Evolutionary conservation across 2,797 vertebrate genomes (phyloP).

Genomic region (Tadarida brasiliensis): DNA sequence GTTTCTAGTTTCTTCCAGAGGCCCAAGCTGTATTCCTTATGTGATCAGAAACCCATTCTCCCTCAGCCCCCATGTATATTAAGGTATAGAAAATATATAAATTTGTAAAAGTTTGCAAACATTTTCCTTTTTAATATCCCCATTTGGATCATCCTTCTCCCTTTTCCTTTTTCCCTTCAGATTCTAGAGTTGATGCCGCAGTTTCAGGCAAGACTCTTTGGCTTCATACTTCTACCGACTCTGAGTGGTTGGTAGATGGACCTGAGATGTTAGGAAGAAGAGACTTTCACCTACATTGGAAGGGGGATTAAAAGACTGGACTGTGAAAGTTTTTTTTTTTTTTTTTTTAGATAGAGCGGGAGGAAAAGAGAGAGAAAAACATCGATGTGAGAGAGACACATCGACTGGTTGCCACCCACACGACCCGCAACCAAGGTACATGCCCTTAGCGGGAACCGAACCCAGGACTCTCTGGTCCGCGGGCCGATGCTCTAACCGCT

Average conservation of each 20-base stretch:
- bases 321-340: background rate
- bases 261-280: background rate
- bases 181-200: background rate
- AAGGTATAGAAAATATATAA: background rate
- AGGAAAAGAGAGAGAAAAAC: too few species aligned
- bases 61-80: rapidly evolving
- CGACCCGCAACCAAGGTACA: too few species aligned
- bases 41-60: background rate
- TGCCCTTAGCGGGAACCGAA: too few species aligned
- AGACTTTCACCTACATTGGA: background rate
- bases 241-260: background rate
- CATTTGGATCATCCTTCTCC: background rate
- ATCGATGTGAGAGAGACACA: too few species aligned
- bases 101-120: background rate
- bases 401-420: too few species aligned
- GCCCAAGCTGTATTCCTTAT: background rate
- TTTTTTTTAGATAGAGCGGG: too few species aligned
- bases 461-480: too few species aligned
- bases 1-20: background rate
- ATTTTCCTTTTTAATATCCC: background rate
- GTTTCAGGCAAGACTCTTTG: background rate
- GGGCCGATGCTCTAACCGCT: too few species aligned
- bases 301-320: background rate
- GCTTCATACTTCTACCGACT: background rate
- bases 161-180: background rate